Conservation (phyloP, 2,888 invertebrate species). For the Coelopa pilipes region DNA sequence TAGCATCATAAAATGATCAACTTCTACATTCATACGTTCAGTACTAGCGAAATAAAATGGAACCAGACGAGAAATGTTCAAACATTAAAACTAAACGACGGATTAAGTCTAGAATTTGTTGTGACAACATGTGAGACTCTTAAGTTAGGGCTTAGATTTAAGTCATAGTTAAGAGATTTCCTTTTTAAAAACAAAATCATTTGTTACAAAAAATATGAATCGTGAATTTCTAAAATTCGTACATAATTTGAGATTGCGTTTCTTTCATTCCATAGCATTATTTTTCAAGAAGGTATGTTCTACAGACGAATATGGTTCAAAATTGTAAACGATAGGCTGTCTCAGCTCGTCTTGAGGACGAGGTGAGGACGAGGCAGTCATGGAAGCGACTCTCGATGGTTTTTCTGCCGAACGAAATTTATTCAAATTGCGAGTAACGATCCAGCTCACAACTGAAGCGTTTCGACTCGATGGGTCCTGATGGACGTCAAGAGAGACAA, state of each 20-base stretch:
- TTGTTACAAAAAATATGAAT: neutral
- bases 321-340: no score
- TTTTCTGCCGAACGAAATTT: no score
- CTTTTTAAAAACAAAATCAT: conserved; percentile 7
- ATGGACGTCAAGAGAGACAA: no score
- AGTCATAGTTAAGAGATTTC: conserved; percentile 12
- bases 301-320: no score
- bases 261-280: no score
- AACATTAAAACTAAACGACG: conserved; percentile 12
- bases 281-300: no score
- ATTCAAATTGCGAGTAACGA: no score
- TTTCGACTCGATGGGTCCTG: no score
- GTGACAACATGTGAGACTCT: conserved; percentile 30
- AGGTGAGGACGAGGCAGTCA: no score
- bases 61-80: conserved; percentile 22
- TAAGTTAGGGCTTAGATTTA: conserved; percentile 24
- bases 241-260: conserved; percentile 7
- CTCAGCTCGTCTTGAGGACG: no score
- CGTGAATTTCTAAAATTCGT: conserved; percentile 8
- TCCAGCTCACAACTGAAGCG: no score
- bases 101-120: conserved; percentile 22
- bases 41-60: conserved; percentile 16
- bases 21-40: conserved; percentile 29
- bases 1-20: neutral
- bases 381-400: no score